Percentiles rank a stretch among this genome's conserved stretches.
Evolutionary conservation across 1,140 invertebrate genomes (phyloP).

Genomic region (Drosophila malerkotliana): DNA sequence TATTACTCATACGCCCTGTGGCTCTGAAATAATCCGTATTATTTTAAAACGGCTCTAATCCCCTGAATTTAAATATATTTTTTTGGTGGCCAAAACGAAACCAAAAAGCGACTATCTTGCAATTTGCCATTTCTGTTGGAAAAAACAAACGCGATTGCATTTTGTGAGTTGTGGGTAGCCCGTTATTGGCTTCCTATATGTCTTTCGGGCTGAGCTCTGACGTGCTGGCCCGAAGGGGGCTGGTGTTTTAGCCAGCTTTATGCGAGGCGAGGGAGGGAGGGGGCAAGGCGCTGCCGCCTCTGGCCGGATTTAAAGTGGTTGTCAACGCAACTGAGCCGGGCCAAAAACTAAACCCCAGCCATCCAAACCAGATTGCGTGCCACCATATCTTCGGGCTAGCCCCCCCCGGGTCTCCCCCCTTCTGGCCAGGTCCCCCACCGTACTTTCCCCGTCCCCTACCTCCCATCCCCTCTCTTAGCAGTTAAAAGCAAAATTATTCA

Average conservation of each 20-base stretch:
- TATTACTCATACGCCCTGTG: background rate
- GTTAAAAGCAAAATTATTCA: conserved; percentile 80
- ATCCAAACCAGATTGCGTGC: conserved; percentile 68
- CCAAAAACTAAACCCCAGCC: conserved; percentile 53
- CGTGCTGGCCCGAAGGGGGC: background rate
- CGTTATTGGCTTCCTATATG: conserved; percentile 10
- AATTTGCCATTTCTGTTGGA: background rate
- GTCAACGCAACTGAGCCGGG: conserved; percentile 57
- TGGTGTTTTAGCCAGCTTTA: no score
- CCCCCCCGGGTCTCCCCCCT: background rate
- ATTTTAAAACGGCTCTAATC: no score
- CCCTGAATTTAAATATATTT: background rate
- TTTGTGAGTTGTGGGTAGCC: background rate
- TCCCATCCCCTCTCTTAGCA: conserved; percentile 10
- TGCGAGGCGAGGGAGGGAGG: background rate
- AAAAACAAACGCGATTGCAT: background rate
- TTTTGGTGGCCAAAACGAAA: background rate
- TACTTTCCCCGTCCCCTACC: conserved; percentile 3
- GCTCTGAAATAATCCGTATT: background rate
- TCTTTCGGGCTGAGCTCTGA: background rate
- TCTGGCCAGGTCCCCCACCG: background rate
- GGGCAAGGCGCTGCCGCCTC: conserved; percentile 1
- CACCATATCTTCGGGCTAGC: conserved; percentile 3
- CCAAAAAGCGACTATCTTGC: background rate
- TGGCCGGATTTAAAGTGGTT: conserved; percentile 37